phyloP scores from a whole-genome alignment of 2,113 vertebrate genomes.

The Himantopus leucocephalus region DNA sequence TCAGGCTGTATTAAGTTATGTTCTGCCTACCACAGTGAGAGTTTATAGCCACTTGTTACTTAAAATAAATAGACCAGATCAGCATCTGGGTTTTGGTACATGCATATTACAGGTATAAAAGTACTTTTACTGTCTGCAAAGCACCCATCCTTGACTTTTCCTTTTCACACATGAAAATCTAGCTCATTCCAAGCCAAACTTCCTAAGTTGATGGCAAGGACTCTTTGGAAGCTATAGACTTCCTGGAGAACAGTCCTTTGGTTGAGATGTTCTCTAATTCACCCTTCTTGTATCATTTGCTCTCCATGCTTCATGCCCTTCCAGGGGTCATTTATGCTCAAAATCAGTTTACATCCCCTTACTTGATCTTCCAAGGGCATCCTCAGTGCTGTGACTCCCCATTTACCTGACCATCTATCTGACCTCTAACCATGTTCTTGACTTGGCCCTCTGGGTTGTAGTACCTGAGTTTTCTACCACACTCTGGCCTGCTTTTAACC shows the following conservation, averaged over 20 bases:
- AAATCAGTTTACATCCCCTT: neutral
- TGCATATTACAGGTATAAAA: neutral
- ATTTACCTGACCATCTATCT: neutral
- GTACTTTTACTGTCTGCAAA: neutral
- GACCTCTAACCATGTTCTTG: neutral
- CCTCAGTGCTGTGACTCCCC: neutral
- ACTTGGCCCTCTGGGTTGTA: neutral
- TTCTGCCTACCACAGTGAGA: neutral
- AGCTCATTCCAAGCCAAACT: neutral
- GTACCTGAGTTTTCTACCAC: neutral
- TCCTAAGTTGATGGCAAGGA: neutral
- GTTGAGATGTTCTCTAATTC: neutral
- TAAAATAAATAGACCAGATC: neutral
- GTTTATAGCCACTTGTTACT: neutral
- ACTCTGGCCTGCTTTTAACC: neutral
- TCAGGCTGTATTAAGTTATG: neutral
- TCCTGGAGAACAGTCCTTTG: neutral
- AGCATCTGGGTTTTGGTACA: neutral
- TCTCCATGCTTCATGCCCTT: neutral
- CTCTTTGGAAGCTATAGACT: neutral
- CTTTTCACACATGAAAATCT: neutral
- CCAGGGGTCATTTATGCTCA: neutral
- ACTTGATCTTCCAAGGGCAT: neutral
- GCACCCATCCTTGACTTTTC: neutral
- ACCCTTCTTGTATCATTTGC: neutral